These are phyloP conservation scores for Cephalopachus bancanus DNA, from an alignment of 2,797 vertebrate species.

Conservation along the genomic window DNA sequence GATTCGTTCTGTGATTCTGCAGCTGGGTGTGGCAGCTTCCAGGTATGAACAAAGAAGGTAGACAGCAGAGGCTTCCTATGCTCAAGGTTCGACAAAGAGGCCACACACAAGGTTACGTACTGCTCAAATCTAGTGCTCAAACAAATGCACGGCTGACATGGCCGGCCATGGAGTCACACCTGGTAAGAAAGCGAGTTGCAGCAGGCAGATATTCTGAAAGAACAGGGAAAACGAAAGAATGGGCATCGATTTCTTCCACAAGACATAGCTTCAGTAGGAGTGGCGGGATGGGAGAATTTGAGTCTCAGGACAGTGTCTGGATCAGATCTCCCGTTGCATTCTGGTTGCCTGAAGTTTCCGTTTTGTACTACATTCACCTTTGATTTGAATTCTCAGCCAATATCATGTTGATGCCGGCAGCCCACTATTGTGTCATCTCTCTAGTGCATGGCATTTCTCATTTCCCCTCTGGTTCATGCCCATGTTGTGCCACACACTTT, in stretches of 20 bases:
- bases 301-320: neutral
- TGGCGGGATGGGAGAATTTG: neutral
- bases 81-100: neutral
- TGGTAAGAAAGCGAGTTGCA: neutral
- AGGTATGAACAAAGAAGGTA: neutral
- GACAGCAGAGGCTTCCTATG: neutral
- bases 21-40: neutral
- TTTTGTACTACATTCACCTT: constrained; percentile 50
- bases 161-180: neutral
- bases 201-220: neutral
- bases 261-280: neutral
- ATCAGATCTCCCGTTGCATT: neutral
- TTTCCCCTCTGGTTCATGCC: neutral
- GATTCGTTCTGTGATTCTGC: neutral
- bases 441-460: constrained; percentile 11
- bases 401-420: neutral
- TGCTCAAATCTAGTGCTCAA: neutral
- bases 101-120: neutral
- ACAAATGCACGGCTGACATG: no score
- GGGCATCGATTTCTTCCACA: constrained; percentile 31
- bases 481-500: neutral
- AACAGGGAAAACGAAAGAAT: constrained; percentile 20
- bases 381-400: neutral
- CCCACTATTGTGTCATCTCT: neutral
- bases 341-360: neutral